A percentile compares a stretch with the other conserved stretches of the same genome.
Conservation (phyloP, 2,113 vertebrate species). For the Bubo blakistoni region DNA sequence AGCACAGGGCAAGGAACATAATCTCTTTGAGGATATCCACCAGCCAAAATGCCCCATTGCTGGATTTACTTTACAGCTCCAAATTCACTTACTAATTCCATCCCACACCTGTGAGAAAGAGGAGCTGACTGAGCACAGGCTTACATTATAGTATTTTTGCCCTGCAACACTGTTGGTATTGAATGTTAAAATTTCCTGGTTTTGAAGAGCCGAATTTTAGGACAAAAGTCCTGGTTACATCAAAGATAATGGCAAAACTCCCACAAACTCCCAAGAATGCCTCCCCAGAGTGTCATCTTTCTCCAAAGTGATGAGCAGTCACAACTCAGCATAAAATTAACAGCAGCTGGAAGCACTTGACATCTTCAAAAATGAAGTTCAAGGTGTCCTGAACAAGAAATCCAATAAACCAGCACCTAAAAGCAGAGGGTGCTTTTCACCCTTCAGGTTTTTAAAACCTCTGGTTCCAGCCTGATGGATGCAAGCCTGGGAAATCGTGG, state of each 20-base stretch:
- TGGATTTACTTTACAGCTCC: not conserved
- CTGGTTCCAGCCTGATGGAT: accelerated
- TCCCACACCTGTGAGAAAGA: not conserved
- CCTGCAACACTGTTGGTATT: not conserved
- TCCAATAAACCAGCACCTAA: not conserved
- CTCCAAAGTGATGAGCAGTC: not conserved
- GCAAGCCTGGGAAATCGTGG: not conserved
- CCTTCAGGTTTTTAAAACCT: not conserved
- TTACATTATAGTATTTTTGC: not conserved
- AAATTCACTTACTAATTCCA: not conserved
- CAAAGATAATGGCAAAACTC: not conserved
- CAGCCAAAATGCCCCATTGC: not conserved
- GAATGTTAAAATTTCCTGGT: not conserved
- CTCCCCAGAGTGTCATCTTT: not conserved
- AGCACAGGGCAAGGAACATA: not conserved
- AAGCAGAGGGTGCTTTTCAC: not conserved
- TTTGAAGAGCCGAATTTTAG: not conserved
- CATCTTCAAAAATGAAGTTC: not conserved
- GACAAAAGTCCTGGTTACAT: not conserved
- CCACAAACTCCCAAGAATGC: not conserved
- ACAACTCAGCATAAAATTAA: not conserved
- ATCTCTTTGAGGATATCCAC: not conserved
- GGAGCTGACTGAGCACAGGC: accelerated
- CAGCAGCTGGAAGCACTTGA: not conserved
- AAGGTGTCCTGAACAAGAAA: not conserved